Evolutionary conservation across 1,140 invertebrate genomes (phyloP).

Genomic region (Heliconius nattereri): DNA sequence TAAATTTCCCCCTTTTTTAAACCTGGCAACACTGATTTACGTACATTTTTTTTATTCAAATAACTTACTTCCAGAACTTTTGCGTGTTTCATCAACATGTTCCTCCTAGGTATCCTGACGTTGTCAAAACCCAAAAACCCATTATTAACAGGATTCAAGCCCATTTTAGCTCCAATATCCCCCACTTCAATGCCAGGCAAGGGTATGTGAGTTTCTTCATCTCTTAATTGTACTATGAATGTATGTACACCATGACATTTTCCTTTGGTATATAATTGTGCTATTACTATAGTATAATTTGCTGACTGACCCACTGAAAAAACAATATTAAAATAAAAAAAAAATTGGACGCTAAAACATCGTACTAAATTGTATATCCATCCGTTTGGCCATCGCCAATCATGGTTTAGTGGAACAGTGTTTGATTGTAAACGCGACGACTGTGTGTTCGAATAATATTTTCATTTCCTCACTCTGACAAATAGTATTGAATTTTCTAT

Average conservation of each 20-base stretch:
- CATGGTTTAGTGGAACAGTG: not conserved
- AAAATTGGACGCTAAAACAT: too few species aligned
- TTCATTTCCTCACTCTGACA: not conserved
- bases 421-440: not conserved
- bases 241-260: conserved; percentile 93
- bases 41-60: not conserved
- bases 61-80: conserved; percentile 86
- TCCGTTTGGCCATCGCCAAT: too few species aligned
- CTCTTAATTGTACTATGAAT: conserved; percentile 94
- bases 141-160: conserved; percentile 95
- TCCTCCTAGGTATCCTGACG: conserved; percentile 91
- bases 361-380: too few species aligned
- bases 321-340: not conserved
- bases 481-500: too few species aligned
- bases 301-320: conserved; percentile 94
- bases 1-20: too few species aligned
- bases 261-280: conserved; percentile 92
- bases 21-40: too few species aligned
- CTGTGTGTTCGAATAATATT: not conserved
- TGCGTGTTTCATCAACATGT: conserved; percentile 97
- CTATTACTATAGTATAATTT: conserved; percentile 94
- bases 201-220: conserved; percentile 92
- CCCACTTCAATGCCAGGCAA: conserved; percentile 94
- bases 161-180: conserved; percentile 95
- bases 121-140: conserved; percentile 93